Evolutionary conservation across 2,888 invertebrate species (phyloP).

Genomic region (Parnassius smintheus): DNA sequence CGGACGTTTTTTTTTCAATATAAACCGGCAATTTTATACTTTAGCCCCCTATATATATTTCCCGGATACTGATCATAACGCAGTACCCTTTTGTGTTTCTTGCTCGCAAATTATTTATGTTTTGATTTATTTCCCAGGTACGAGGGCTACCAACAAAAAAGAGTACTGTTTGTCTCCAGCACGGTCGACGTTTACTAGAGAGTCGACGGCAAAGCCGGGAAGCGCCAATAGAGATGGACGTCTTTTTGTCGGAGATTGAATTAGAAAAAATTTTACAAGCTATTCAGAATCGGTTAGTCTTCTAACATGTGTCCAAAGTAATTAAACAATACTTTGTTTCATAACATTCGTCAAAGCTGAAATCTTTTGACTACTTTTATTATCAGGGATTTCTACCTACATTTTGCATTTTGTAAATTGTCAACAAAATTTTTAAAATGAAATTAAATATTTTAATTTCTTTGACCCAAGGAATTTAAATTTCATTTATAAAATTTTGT

Average conservation of each 20-base stretch:
- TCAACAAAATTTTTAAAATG: too few relatives aligned
- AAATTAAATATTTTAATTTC: too few relatives aligned
- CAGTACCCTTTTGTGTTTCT: background rate
- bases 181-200: conserved; percentile 41
- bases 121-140: conserved; percentile 37
- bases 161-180: conserved; percentile 43
- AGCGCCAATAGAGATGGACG: background rate
- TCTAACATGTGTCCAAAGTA: background rate
- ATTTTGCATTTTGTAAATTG: too few relatives aligned
- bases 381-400: too few relatives aligned
- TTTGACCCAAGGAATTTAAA: too few relatives aligned
- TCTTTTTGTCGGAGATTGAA: background rate
- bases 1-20: background rate
- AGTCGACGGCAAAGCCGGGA: background rate
- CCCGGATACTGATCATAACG: background rate
- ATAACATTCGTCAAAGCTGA: too few relatives aligned
- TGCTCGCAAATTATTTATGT: background rate
- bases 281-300: background rate
- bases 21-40: background rate
- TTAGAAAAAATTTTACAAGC: background rate
- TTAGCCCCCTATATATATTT: background rate
- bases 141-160: conserved; percentile 36
- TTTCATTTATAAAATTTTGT: too few relatives aligned
- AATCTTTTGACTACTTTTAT: too few relatives aligned
- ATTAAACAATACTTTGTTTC: too few relatives aligned